Evolutionary conservation across 2,797 vertebrate species (phyloP), one percentile per base, ranked within the genome.

Genomic region (Apogon hyalosoma): DNA sequence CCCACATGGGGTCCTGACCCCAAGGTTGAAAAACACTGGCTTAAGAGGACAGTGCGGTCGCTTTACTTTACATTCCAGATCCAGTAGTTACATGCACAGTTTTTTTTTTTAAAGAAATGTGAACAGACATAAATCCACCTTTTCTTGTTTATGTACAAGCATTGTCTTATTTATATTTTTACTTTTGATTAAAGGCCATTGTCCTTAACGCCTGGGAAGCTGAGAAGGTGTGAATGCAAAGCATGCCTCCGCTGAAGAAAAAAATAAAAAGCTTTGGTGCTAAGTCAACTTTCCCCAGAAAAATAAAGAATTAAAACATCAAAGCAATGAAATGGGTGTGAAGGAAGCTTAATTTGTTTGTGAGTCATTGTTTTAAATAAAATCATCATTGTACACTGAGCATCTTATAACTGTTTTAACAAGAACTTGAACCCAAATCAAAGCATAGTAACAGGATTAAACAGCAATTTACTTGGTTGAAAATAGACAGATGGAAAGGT

Each of bases 291-390:
- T 36, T 43, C 11, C 14, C 15, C 18, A 24, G 51, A 67, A 51
- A 43, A 45, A 49, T 39, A 18, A 48, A 19, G 33, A 54, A 36
- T 59, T 11, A 21, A 21, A 60, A 4, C 50, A 48, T 63, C 42
- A 60, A 41, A 59, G 50, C 36, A 42, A 61, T 15, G 39, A 48
- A 63, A 28, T 16, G 31, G 39, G 45, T 70, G 63, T 56, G 52
- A 77, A 52, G 19, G 51, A 55, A 10, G 52, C 18, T 49, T 59
- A 14, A 60, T 71, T 55, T 68, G 38, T 31, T 38, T 5, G 24
- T 57, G 63, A 63, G 21, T 72, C 53, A 57, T 40, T 63, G 48
- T 57, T 65, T 68, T 45, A 21, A 51, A 31, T 54, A 39, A 58
- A 73, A 68, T 66, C 56, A 16, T 47, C 33, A 10, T 36, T 19